Base-by-base conservation (phyloP, 2,797 vertebrate genomes). In the Acestrorhynchus altus region DNA sequence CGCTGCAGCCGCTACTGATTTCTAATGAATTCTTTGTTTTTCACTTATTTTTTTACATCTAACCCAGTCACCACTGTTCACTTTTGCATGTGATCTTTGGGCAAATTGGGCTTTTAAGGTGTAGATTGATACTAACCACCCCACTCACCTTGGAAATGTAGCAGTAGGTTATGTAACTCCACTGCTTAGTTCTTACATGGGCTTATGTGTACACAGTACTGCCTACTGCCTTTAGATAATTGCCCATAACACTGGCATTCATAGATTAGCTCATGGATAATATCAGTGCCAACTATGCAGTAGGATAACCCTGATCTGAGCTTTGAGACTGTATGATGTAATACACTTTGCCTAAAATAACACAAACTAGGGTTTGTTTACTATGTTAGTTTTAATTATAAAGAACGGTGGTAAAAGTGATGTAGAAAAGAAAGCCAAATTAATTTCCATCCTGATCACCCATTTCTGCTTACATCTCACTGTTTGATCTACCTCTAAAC, bases 11-110 rank as follows among this genome's bases (percentile, higher is more conserved):
- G 76, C 84, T 84, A 84, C 76, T 73, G 63, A 82, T 82, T 70
- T 79, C 11, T 83, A 86, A 81, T 80, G 54, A 83, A 47, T 80
- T 76, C 52, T 59, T 20, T 76, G 28, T 42, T 57, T 80, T 74
- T 79, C 8, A 76, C 56, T 80, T 26, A 13, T 35, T 35, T 42
- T 15, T 82, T 84, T 84, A 78, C 81, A 87, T 83, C 73, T 84
- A 83, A 81, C 78, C 40, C 72, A 83, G 78, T 83, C 52, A 71
- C 39, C 78, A 61, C 78, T 77, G 74, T 86, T 83, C 81, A 44
- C 46, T 83, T 81, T 86, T 93, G 93, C 92, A 93, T 92, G 92
- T 88, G 88, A 84, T 90, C 86, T n/a, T 88, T 84, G 88, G 89
- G 87, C 86, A 85, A 79, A 52, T 76, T 39, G 13, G 74, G 76